These are phyloP conservation scores for Ptychochromis oligacanthus DNA, from an alignment of 2,113 vertebrate genomes.

Conservation along the genomic window DNA sequence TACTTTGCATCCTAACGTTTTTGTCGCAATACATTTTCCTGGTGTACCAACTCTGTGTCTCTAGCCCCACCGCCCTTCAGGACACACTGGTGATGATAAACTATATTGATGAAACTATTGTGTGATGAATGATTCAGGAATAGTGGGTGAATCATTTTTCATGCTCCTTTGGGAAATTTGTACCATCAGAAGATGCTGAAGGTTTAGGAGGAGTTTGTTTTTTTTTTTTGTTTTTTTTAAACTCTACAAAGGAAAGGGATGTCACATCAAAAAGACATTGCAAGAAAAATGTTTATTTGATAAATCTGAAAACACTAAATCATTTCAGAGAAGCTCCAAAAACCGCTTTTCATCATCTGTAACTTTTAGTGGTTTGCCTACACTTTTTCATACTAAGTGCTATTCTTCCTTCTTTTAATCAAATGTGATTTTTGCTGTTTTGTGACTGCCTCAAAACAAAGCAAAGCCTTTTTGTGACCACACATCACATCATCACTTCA, in stretches of 20 bases:
- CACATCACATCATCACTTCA: neutral
- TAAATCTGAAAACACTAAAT: neutral
- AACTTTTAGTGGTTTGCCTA: neutral
- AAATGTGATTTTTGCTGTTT: neutral
- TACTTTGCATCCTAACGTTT: neutral
- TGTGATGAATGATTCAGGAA: conserved; percentile 43
- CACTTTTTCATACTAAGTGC: neutral
- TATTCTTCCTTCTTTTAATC: neutral
- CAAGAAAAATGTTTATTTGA: neutral
- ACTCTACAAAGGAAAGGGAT: conserved; percentile 13
- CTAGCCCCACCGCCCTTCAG: neutral
- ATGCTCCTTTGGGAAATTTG: conserved; percentile 45
- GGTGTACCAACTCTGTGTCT: neutral
- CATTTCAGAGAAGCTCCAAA: neutral
- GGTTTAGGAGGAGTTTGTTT: neutral
- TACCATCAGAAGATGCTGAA: conserved; percentile 11
- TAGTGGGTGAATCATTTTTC: conserved; percentile 22
- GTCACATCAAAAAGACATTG: neutral
- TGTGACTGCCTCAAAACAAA: neutral
- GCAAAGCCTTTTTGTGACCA: neutral
- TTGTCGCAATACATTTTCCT: neutral
- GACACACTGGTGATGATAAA: conserved; percentile 26
- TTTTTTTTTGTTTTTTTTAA: too few species aligned
- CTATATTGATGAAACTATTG: conserved; percentile 42
- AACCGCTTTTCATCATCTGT: neutral